A percentile compares a stretch with the other conserved stretches of the same genome.
Conservation (phyloP, 2,113 vertebrate genomes). For the Morone saxatilis region DNA sequence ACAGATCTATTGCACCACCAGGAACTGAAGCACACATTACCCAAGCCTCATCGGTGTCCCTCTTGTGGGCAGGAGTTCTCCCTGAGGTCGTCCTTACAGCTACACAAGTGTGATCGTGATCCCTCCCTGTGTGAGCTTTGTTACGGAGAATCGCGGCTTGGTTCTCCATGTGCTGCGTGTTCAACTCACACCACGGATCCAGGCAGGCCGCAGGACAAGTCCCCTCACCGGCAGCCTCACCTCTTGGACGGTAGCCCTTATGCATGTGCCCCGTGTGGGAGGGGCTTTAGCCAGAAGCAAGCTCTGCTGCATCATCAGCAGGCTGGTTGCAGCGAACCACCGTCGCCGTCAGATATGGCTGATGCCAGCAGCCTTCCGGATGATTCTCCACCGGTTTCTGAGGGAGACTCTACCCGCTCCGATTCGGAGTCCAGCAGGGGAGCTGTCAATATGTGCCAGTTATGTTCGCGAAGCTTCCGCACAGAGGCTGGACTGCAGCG, state of each 20-base stretch:
- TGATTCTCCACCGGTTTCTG: conserved; percentile 47
- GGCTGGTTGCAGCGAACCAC: conserved; percentile 67
- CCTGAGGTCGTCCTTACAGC: conserved; percentile 76
- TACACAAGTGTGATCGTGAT: conserved; percentile 67
- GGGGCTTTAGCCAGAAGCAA: conserved; percentile 80
- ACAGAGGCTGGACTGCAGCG: conserved; percentile 58
- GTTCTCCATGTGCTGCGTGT: conserved; percentile 52
- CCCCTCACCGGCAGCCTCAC: conserved; percentile 48
- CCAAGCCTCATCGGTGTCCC: conserved; percentile 78
- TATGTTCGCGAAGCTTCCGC: conserved; percentile 67
- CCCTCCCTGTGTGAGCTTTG: conserved; percentile 50
- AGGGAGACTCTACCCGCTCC: conserved; percentile 46
- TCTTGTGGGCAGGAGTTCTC: conserved; percentile 77
- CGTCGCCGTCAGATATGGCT: neutral
- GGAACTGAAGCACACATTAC: conserved; percentile 61
- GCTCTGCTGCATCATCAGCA: conserved; percentile 82
- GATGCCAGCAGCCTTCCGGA: conserved; percentile 40
- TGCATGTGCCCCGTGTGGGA: conserved; percentile 78
- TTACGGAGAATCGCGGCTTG: conserved; percentile 23
- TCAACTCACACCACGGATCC: conserved; percentile 2
- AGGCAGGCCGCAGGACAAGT: conserved; percentile 30
- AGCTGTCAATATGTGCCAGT: conserved; percentile 28
- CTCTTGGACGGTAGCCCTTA: conserved; percentile 69
- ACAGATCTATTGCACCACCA: conserved; percentile 69
- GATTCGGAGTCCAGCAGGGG: conserved; percentile 39